These are phyloP conservation scores for Dolichallabes microphthalmus DNA, from an alignment of 2,113 vertebrate genomes.

Conservation along the genomic window DNA sequence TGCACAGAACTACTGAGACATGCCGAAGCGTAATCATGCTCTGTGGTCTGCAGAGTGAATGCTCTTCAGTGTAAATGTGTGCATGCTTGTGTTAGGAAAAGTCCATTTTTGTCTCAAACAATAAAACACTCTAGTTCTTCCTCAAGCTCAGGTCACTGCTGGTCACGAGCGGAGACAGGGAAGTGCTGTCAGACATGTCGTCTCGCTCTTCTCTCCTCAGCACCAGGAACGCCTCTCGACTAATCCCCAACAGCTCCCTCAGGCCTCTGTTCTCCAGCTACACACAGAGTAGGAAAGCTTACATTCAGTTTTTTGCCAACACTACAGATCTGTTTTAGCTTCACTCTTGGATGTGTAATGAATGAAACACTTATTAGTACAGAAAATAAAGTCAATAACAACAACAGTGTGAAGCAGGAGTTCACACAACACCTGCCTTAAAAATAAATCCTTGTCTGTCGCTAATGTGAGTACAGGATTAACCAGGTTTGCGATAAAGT, in stretches of 20 bases:
- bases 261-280: slow-evolving; percentile 89
- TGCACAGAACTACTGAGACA: not conserved
- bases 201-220: slow-evolving; percentile 88
- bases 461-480: not conserved
- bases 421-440: too few relatives aligned
- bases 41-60: not conserved
- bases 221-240: slow-evolving; percentile 88
- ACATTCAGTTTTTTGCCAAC: not conserved
- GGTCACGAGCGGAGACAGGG: slow-evolving; percentile 83
- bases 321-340: too few relatives aligned
- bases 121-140: slow-evolving; percentile 80
- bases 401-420: not conserved
- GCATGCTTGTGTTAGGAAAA: slow-evolving; percentile 4
- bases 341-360: not conserved
- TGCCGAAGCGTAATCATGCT: slow-evolving; percentile 3
- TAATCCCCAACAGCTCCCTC: slow-evolving; percentile 93
- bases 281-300: not conserved
- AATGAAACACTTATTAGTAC: too few relatives aligned
- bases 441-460: too few relatives aligned
- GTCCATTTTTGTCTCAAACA: not conserved
- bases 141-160: slow-evolving; percentile 84
- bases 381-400: not conserved
- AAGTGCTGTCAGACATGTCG: slow-evolving; percentile 81
- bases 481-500: not conserved
- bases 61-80: not conserved